Base-by-base conservation (phyloP, 1,140 invertebrate species). In the Drosophila grimshawi region DNA sequence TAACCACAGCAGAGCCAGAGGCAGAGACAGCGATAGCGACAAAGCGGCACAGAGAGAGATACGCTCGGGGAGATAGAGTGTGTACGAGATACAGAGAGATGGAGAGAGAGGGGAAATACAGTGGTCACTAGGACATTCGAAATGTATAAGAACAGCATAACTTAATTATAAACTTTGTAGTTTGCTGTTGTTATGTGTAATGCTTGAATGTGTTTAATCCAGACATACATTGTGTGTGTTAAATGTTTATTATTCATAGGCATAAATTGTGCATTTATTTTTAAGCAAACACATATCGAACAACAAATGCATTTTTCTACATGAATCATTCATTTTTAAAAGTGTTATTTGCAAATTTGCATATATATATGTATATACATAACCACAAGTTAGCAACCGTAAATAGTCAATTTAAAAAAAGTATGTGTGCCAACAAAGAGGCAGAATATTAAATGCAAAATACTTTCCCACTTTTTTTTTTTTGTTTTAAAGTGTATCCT, bases 1-100 rank as follows among this genome's bases (percentile, higher is more conserved):
- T 88, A 86, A 86, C 83, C 83, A 88, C 83, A 88, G 80, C 76
- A 79, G 49, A 76, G 72, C 61, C 81, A 76, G 60, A 32, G 56
- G 61, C 79, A 60, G 61, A 60, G 60, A 66, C 72, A 85, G 80
- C 57, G 81, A 37, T 78, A 79, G 76, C 61, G 67, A 63, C 55
- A 41, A 62, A 61, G 67, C 57, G 60, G 51, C 41, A 51, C 41
- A 32, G 70, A 81, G 74, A 74, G 81, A 48, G 62, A 62, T 65
- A 43, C 39, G 39, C 39, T n/a, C 3, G 43, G 63, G 61, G 55
- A 30, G 62, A 32, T 45, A 59, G 57, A 43, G 49, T 32, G 33
- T 51, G 41, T 35, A 60, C 52, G 60, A 45, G 35, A 39, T 6
- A 37, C 4, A 19, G 19, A 19, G 30, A 32, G 41, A 43, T 32